Percentiles rank a stretch among this genome's conserved stretches.
Evolutionary conservation across 2,797 vertebrate species (phyloP).

Genomic region (Oreochromis mossambicus): DNA sequence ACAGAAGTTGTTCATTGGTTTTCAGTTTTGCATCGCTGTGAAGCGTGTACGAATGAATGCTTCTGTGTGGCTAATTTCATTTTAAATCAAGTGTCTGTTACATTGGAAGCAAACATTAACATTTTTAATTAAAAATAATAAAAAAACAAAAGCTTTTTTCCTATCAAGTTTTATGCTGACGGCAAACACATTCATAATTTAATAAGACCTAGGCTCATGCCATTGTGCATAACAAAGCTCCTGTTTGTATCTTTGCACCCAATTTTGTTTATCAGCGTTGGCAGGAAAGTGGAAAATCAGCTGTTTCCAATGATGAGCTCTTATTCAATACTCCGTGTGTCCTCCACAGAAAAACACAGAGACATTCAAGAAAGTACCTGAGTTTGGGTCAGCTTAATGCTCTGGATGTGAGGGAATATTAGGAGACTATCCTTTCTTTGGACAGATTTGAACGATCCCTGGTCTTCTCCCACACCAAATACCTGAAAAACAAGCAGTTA

Average conservation of each 20-base stretch:
- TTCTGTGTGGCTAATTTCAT: background rate
- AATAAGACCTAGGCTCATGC: background rate
- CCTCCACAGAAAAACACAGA: background rate
- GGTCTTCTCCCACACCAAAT: constrained; percentile 84
- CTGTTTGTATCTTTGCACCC: background rate
- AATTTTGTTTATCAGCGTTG: constrained; percentile 21
- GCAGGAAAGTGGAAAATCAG: constrained; percentile 48
- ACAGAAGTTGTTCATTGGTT: background rate
- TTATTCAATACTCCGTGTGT: background rate
- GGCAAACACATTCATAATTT: background rate
- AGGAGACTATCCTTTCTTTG: constrained; percentile 79
- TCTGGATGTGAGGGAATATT: constrained; percentile 89
- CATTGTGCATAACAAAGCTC: constrained; percentile 12
- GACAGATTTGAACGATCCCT: constrained; percentile 74
- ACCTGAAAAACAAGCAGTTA: constrained; percentile 74
- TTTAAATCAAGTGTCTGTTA: background rate
- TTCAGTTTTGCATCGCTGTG: background rate
- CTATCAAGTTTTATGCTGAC: background rate
- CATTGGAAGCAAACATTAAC: background rate
- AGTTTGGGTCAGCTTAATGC: constrained; percentile 88
- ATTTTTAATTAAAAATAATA: background rate
- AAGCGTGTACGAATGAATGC: background rate
- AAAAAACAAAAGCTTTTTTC: background rate
- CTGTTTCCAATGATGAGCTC: constrained; percentile 53
- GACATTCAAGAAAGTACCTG: constrained; percentile 77